Base-by-base conservation (phyloP, 2,113 vertebrate genomes). In the Okapia johnstoni region DNA sequence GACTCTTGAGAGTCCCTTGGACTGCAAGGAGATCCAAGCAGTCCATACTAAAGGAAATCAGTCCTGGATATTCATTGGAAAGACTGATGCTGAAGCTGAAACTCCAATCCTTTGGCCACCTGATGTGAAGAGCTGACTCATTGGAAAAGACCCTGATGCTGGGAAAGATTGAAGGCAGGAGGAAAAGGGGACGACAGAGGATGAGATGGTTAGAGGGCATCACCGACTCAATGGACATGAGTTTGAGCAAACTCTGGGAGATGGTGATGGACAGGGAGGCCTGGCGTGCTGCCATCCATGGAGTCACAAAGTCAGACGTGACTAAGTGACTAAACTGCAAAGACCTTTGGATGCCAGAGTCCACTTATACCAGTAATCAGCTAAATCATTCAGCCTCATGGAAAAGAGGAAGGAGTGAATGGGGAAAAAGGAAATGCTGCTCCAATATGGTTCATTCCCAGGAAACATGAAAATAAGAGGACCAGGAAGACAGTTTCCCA, bases 221-320 rank as follows among this genome's bases (percentile, higher is more conserved):
- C 63, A 70, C n/a, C 1, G 0, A 70, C n/a, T 70, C n/a, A 23
- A 12, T 12, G 63, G 63, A 36, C n/a, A 12, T 70, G 36, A 23
- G n/a, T 70, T 12, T 70, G n/a, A 36, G 9, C 36, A 23, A 70
- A 36, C 66, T 70, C n/a, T 3, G 0, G 66, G 19, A 70, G 17
- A 23, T 70, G 66, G 10, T 36, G 9, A 70, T 40, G 5, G 66
- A 70, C n/a, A 70, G n/a, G 19, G n/a, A 70, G 10, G 9, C 19
- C 66, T 36, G 66, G 66, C 1, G 0, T 23, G n/a, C 63, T 23
- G n/a, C 0, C 0, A 19, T 36, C 19, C 63, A 36, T 1, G 63
- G 63, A n/a, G 63, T 70, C 19, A 2, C 9, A 70, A 36, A 70
- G 19, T 40, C n/a, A 70, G n/a, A 40, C n/a, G 23, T 70, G 66